Evolutionary conservation across 2,797 vertebrate species (phyloP), one percentile per base, ranked within the genome.

Genomic region (Okamejei kenojei): DNA sequence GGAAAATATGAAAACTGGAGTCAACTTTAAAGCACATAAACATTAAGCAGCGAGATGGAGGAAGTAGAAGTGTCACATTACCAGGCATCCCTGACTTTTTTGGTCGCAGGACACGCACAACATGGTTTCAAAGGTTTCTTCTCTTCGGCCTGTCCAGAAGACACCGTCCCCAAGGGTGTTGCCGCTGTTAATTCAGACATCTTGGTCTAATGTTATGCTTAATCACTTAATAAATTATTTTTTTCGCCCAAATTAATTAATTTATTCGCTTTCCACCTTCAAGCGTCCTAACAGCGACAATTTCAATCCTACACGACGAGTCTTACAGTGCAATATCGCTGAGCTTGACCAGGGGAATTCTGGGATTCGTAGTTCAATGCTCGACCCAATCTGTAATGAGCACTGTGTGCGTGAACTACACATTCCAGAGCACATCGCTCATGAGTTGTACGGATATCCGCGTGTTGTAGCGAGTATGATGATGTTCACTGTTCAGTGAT

Each of bases 101-200:
- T 99, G 0, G 98, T 99, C 94, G 99, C 98, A 0, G 98, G 98
- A 94, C 98, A 99, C 68, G 99, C 98, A 65, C 99, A 99, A 95
- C 99, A 99, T 0, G 98, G 95, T 93, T 97, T 99, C 94, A 99
- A 95, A 0, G 98, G 98, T 95, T 98, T 99, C 96, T 98, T 97
- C 94, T 98, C 96, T 0, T 35, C n/a, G 21, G 35, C 84, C 93
- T 96, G 96, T 0, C 95, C 0, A 35, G 81, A 94, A 23, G 94
- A 94, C 1, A 94, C 77, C 7, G 95, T 94, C 1, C 96, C 93
- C n/a, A 94, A 32, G 5, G 96, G 5, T 58, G 96, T 96, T 82
- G 97, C 97, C 84, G 97, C 97, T 0, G 95, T 96, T 81, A 98
- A 21, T 45, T 95, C 95, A 0, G 97, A 97, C 98, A 98, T 98